Percentiles rank a stretch among this genome's conserved stretches.
Evolutionary conservation across 1,140 invertebrate genomes (phyloP).

Genomic region (Anagrus nilaparvatae): DNA sequence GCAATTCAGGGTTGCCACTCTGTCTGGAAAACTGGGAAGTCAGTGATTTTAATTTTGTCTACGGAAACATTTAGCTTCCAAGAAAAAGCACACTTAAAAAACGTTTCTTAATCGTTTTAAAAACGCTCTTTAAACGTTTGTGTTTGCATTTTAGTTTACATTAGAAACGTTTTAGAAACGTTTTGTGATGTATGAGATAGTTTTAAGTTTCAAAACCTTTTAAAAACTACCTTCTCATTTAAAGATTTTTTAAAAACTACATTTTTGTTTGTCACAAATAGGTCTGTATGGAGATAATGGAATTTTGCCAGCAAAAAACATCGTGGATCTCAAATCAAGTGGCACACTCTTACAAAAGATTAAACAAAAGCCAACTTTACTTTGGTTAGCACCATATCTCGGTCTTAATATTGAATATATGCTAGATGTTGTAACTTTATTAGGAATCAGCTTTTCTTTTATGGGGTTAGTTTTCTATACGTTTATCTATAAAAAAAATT

Average conservation of each 20-base stretch:
- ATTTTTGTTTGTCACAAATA: constrained; percentile 29
- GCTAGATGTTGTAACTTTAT: constrained; percentile 60
- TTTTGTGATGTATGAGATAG: no score
- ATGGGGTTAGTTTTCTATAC: constrained; percentile 44
- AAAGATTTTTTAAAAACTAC: constrained; percentile 2
- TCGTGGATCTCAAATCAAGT: constrained; percentile 44
- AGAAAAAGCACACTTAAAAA: no score
- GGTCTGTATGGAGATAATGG: constrained; percentile 76
- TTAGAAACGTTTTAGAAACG: no score
- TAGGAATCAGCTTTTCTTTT: constrained; percentile 57
- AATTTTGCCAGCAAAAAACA: constrained; percentile 57
- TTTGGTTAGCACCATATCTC: constrained; percentile 59
- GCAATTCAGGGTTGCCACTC: no score
- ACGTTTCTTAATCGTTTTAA: no score
- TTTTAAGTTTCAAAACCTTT: constrained; percentile 2
- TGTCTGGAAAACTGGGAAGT: no score
- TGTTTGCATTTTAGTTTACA: no score
- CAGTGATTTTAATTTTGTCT: no score
- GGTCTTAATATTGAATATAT: constrained; percentile 59
- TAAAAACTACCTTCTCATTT: not conserved
- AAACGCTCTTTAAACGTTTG: no score
- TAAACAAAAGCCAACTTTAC: constrained; percentile 55
- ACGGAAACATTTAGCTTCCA: no score
- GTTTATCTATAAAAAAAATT: not conserved
- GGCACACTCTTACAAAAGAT: constrained; percentile 44